phyloP scores from a whole-genome alignment of 2,888 invertebrate genomes.

The Acleris laterana region DNA sequence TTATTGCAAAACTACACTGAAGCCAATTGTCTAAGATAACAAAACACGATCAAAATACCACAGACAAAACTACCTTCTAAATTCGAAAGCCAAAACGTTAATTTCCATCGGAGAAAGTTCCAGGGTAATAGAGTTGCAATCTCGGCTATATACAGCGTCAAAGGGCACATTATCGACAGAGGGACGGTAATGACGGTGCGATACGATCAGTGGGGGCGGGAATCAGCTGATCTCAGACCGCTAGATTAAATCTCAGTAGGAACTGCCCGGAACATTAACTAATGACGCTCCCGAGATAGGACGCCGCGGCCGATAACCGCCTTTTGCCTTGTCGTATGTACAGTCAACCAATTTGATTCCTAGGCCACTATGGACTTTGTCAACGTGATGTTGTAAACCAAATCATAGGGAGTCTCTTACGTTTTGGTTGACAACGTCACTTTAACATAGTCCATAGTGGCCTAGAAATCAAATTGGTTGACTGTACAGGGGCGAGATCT shows the following conservation, averaged over 20 bases:
- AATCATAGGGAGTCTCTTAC: no score
- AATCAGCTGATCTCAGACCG: conserved; percentile 62
- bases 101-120: conserved; percentile 37
- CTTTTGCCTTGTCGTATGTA: conserved; percentile 2
- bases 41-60: no score
- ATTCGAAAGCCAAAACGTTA: conserved; percentile 7
- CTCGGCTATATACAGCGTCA: conserved; percentile 48
- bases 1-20: no score
- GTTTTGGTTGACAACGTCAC: no score
- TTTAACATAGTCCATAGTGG: no score
- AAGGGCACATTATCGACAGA: conserved; percentile 59
- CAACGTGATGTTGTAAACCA: no score
- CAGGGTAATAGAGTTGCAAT: conserved; percentile 60
- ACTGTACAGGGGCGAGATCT: no score
- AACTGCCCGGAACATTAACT: conserved; percentile 77
- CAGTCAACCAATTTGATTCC: no score
- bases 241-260: conserved; percentile 68
- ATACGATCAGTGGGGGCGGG: conserved; percentile 51
- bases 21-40: no score
- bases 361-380: no score
- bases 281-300: conserved; percentile 69
- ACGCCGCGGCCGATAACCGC: conserved; percentile 55
- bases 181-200: conserved; percentile 65
- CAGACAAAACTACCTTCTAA: background rate
- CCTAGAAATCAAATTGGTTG: no score